Percentiles rank a stretch among this genome's conserved stretches.
Conservation (phyloP, 2,888 invertebrate genomes). For the Cephalotes varians region DNA sequence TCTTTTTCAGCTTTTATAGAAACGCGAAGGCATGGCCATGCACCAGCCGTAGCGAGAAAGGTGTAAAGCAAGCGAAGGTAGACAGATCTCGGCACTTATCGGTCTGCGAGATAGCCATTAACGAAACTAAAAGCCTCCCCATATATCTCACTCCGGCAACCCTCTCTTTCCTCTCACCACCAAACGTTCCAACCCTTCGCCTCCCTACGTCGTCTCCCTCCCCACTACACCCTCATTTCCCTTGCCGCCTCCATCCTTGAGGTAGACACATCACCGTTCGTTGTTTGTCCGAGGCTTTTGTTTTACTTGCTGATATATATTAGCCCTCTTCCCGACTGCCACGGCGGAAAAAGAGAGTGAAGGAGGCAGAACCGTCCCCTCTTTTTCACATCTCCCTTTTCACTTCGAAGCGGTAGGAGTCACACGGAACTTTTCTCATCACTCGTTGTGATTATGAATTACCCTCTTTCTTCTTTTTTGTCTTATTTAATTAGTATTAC, state of each 20-base stretch:
- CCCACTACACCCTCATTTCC: constrained; percentile 71
- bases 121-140: constrained; percentile 86
- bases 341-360: constrained; percentile 50
- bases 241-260: constrained; percentile 75
- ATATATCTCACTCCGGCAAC: constrained; percentile 83
- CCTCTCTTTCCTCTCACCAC: constrained; percentile 74
- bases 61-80: constrained; percentile 85
- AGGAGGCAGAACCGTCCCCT: constrained; percentile 39
- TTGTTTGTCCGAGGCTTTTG: constrained; percentile 83
- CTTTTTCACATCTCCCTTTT: constrained; percentile 51
- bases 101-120: constrained; percentile 86
- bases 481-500: not conserved
- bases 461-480: no score
- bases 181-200: constrained; percentile 55
- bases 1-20: constrained; percentile 63
- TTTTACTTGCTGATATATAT: constrained; percentile 83
- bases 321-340: constrained; percentile 73
- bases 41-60: constrained; percentile 74
- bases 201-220: constrained; percentile 36
- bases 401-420: constrained; percentile 36
- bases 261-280: constrained; percentile 84
- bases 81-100: constrained; percentile 86
- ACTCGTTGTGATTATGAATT: constrained; percentile 26
- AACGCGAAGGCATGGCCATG: constrained; percentile 62
- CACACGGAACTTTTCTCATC: constrained; percentile 50